A percentile compares a stretch with the other conserved stretches of the same genome.
Evolutionary conservation across 2,888 invertebrate genomes (phyloP).

Genomic region (Xestia c-nigrum): DNA sequence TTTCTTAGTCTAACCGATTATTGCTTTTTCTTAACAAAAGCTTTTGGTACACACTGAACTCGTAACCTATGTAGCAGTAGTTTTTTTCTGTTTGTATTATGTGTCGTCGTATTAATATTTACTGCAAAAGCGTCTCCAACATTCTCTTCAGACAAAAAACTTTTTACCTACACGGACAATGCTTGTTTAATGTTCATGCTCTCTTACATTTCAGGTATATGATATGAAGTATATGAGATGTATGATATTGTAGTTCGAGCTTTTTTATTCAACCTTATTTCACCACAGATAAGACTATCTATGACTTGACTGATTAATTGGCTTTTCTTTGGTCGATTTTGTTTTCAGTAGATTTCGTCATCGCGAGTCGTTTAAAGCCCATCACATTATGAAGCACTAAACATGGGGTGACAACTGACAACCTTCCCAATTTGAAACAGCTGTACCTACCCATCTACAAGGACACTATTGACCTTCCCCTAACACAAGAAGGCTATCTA

Average conservation of each 20-base stretch:
- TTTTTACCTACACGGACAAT: background rate
- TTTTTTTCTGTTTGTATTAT: constrained; percentile 22
- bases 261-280: background rate
- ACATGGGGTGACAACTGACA: background rate
- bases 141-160: background rate
- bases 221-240: too few species aligned
- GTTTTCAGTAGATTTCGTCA: background rate
- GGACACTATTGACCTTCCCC: constrained; percentile 63
- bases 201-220: background rate
- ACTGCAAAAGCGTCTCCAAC: background rate
- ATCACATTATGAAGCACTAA: constrained; percentile 24
- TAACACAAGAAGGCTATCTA: constrained; percentile 68
- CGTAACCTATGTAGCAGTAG: constrained; percentile 35
- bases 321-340: background rate
- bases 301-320: background rate
- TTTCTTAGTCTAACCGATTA: constrained; percentile 64
- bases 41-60: constrained; percentile 38
- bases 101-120: constrained; percentile 22
- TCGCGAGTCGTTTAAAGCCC: constrained; percentile 1
- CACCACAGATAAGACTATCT: too few species aligned
- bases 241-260: background rate
- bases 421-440: constrained; percentile 35
- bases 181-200: background rate
- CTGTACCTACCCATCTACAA: constrained; percentile 33
- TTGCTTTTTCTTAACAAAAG: constrained; percentile 60